phyloP scores from a whole-genome alignment of 2,797 vertebrate genomes.

The Hypotaenidia philippensis region DNA sequence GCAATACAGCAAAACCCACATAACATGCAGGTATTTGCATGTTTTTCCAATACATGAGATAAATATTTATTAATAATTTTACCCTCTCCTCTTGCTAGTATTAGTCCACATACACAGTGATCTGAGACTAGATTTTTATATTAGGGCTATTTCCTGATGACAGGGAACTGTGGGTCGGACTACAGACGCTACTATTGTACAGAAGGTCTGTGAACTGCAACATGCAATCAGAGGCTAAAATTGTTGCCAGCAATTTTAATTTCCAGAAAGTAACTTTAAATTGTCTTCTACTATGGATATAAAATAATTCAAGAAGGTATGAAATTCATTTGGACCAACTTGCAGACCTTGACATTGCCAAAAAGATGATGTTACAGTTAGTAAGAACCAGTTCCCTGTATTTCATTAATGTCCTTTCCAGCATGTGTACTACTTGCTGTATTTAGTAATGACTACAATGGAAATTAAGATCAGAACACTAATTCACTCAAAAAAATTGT shows the following conservation, averaged over 20 bases:
- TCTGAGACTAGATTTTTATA: background rate
- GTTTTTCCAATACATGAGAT: background rate
- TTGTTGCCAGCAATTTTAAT: background rate
- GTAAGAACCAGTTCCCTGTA: background rate
- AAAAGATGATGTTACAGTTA: background rate
- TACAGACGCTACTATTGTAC: background rate
- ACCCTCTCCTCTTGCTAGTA: background rate
- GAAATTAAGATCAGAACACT: background rate
- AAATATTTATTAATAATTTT: background rate
- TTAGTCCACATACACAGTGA: background rate
- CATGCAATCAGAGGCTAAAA: background rate
- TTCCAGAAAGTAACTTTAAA: conserved; percentile 5
- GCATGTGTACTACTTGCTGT: background rate
- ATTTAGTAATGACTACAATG: background rate
- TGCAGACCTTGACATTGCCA: background rate
- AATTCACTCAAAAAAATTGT: background rate
- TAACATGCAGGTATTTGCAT: background rate
- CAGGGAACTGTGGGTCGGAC: background rate
- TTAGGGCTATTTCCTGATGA: background rate
- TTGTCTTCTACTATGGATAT: background rate
- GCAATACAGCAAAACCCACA: background rate
- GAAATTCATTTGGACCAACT: background rate
- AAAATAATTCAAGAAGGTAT: background rate
- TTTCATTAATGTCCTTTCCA: background rate
- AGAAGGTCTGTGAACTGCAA: background rate